Evolutionary conservation across 1,140 invertebrate species (phyloP), one percentile per base, ranked within the genome.

Genomic region (Contarinia nasturtii): DNA sequence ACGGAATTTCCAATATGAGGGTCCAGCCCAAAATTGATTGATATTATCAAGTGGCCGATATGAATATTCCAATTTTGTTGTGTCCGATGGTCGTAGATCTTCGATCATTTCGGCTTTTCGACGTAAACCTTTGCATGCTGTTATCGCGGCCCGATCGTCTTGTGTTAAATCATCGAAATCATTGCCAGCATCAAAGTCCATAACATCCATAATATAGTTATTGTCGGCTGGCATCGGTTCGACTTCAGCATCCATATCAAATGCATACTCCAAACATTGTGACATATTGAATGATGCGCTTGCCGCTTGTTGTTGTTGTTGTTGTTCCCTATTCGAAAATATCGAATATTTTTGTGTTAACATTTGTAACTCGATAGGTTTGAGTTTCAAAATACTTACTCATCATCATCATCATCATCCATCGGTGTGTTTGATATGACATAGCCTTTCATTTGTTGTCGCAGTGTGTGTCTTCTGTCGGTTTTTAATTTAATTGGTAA

Each of bases 21-120:
- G 61, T 2, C 61, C 61, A 1, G 61, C 61, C 61, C 61, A 64
- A 38, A 63, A 63, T 43, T 61, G 58, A 21, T 56, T 59, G 10
- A 64, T 63, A 48, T 63, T 55, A 45, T 64, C 61, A 45, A 63
- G 53, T 2, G 61, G 61, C 2, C 61, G 51, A 44, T 64, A 64
- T 3, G 61, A 63, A 45, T 64, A 64, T 48, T 64, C 61, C 12
- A 63, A 47, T 20, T 55, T 58, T 8, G 57, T 54, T 11, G 59
- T 54, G 48, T 63, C 61, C 0, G 59, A 53, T 1, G 61, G 61
- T 2, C 60, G 54, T 21, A 64, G 40, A 48, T 64, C 61, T 43
- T 61, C 57, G 17, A 64, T 55, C 8, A 61, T 8, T 15, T 54
- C 48, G 1, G 59, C 48, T 11, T 52, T 40, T 46, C 60, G 61